phyloP scores from a whole-genome alignment of 2,888 invertebrate genomes.

The Diploptera punctata region DNA sequence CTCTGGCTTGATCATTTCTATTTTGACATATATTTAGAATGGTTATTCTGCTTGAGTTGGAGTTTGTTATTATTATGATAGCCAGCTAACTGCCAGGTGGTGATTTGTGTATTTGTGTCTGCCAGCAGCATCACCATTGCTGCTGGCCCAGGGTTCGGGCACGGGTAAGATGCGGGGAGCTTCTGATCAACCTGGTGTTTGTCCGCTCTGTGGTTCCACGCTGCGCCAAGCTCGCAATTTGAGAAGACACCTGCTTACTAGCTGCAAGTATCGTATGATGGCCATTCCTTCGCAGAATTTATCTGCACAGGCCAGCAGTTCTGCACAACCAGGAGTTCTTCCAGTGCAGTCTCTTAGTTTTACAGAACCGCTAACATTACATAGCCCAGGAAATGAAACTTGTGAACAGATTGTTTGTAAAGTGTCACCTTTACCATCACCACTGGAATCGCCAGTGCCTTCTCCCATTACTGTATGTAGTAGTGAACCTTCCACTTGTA shows the following conservation, averaged over 20 bases:
- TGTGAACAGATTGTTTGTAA: conserved; percentile 41
- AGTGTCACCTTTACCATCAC: conserved; percentile 37
- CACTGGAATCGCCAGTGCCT: conserved; percentile 29
- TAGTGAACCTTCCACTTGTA: not conserved
- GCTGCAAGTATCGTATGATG: conserved; percentile 53
- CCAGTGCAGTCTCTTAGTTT: not conserved
- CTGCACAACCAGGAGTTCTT: not conserved
- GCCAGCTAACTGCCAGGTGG: conserved; percentile 2
- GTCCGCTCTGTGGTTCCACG: conserved; percentile 65
- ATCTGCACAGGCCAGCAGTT: not conserved
- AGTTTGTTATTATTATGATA: not conserved
- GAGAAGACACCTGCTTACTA: conserved; percentile 60
- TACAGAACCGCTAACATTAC: not conserved
- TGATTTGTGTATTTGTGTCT: conserved; percentile 24
- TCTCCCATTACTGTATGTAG: conserved; percentile 4
- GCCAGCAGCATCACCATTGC: conserved; percentile 19
- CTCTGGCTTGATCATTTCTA: conserved; percentile 41
- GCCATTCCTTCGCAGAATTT: not conserved
- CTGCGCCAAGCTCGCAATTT: conserved; percentile 66
- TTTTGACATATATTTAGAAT: too few relatives aligned
- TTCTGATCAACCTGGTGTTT: conserved; percentile 66
- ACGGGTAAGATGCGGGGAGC: conserved; percentile 57
- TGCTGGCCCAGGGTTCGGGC: conserved; percentile 12
- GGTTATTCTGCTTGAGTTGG: not conserved
- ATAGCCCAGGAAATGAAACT: not conserved